Conservation (phyloP, 2,888 invertebrate species). For the Dolichomitus sp. region DNA sequence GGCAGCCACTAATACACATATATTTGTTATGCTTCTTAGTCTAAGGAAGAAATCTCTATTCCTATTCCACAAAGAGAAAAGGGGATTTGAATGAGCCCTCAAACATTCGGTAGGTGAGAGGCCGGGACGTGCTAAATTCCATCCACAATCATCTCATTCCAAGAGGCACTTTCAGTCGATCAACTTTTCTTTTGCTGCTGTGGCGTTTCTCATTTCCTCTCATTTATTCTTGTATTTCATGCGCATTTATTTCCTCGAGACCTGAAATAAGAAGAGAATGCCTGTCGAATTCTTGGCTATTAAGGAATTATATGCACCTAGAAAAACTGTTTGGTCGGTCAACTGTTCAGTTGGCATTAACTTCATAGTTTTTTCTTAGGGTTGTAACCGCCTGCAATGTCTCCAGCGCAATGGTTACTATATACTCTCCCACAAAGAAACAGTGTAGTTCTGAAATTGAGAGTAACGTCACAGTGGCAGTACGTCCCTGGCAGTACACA, state of each 20-base stretch:
- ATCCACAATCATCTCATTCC: not conserved
- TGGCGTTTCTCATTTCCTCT: not conserved
- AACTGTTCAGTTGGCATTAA: too few relatives aligned
- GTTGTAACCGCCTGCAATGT: not conserved
- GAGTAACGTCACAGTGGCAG: too few relatives aligned
- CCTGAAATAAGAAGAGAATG: not conserved
- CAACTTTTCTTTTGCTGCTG: not conserved
- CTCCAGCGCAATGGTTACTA: not conserved
- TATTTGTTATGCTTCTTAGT: too few relatives aligned
- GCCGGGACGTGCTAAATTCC: not conserved
- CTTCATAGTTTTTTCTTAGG: too few relatives aligned
- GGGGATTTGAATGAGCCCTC: constrained; percentile 16
- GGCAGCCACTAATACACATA: too few relatives aligned
- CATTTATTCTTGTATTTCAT: not conserved
- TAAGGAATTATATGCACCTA: not conserved
- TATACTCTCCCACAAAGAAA: constrained; percentile 23
- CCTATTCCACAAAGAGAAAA: not conserved
- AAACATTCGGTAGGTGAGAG: not conserved
- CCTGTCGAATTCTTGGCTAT: constrained; percentile 9
- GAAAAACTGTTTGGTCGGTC: too few relatives aligned
- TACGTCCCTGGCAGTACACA: too few relatives aligned
- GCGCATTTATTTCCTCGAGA: too few relatives aligned
- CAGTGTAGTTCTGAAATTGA: too few relatives aligned
- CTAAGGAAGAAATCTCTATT: too few relatives aligned
- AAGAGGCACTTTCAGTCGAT: not conserved